These are phyloP conservation scores for Chionodraco myersi DNA, from an alignment of 2,113 vertebrate genomes.

Conservation along the genomic window DNA sequence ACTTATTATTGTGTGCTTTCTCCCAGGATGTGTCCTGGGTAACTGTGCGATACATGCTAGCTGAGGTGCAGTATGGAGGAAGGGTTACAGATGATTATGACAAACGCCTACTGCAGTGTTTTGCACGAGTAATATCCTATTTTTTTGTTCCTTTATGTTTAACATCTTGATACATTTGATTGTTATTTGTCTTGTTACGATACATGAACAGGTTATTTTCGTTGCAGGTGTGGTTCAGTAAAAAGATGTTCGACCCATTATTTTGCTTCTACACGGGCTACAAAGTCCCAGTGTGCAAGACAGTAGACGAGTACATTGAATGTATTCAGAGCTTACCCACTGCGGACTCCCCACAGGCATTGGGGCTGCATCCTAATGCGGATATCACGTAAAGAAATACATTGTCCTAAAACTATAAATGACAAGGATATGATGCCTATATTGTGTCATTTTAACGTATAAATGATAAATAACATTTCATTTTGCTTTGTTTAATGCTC, in stretches of 20 bases:
- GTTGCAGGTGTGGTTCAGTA: conserved; percentile 68
- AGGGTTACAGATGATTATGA: conserved; percentile 91
- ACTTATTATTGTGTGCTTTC: background rate
- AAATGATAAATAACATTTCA: background rate
- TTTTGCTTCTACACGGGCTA: conserved; percentile 64
- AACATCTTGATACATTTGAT: background rate
- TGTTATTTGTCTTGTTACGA: background rate
- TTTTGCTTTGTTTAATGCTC: conserved; percentile 3
- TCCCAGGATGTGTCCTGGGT: conserved; percentile 90
- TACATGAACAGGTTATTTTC: conserved; percentile 3
- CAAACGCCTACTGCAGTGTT: conserved; percentile 87
- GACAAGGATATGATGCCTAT: background rate
- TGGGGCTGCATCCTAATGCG: conserved; percentile 66
- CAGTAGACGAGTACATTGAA: conserved; percentile 55
- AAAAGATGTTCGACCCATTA: conserved; percentile 53
- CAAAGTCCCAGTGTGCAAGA: conserved; percentile 58
- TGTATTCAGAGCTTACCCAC: conserved; percentile 51
- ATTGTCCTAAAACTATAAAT: background rate
- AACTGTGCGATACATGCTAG: conserved; percentile 90
- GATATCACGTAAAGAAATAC: conserved; percentile 57
- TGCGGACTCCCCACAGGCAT: conserved; percentile 48
- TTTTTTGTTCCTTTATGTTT: conserved; percentile 1
- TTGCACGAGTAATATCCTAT: conserved; percentile 76
- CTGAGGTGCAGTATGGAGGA: conserved; percentile 90
- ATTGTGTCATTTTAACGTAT: background rate